Base-by-base conservation (phyloP, 2,888 invertebrate genomes). In the Drosophila ustulata region DNA sequence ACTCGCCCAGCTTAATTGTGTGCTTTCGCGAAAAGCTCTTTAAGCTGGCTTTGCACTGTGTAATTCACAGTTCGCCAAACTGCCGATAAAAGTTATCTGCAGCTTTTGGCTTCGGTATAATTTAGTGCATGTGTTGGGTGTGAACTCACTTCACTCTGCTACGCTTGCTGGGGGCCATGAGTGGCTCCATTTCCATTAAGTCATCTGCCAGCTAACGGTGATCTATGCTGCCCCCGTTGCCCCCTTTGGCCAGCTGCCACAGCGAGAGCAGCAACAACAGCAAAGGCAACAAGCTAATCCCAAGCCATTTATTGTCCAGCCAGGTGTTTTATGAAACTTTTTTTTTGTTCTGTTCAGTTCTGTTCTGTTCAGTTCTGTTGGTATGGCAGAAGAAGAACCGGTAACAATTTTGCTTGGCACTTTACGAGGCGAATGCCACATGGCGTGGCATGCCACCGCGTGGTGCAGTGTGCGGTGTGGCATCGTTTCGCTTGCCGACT, bases 371-470 rank as follows among this genome's bases (percentile, higher is more conserved):
- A 1, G 32, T 9, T 32, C 9, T 32, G 32, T n/a, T 37, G 37
- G 4, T 37, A 37, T n/a, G 9, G 30, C 26, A 41, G 2, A 37
- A 13, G 59, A 18, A 37, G 37, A 62, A 53, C 45, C 61, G 69
- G 74, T 56, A 58, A 76, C 76, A 79, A 69, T 63, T 80, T 73
- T 53, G 57, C 57, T 74, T 53, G 81, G 34, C 66, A 70, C 75
- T 73, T 68, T 75, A 72, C 67, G 72, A 72, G 66, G 62, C 73
- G 75, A 75, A 70, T 78, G 75, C 67, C 69, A 80, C 76, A 82
- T 82, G 82, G 71, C 58, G 78, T 63, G 13, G 50, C 43, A 46
- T 30, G 57, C 9, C 34, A 34, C 34, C 11, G 5, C n/a, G 8
- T 25, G 45, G 18, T 30, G 6, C 18, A 18, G 13, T 55, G 49